Evolutionary conservation across 2,113 vertebrate species (phyloP), one percentile per base, ranked within the genome.

Genomic region (Prionailurus bengalensis): DNA sequence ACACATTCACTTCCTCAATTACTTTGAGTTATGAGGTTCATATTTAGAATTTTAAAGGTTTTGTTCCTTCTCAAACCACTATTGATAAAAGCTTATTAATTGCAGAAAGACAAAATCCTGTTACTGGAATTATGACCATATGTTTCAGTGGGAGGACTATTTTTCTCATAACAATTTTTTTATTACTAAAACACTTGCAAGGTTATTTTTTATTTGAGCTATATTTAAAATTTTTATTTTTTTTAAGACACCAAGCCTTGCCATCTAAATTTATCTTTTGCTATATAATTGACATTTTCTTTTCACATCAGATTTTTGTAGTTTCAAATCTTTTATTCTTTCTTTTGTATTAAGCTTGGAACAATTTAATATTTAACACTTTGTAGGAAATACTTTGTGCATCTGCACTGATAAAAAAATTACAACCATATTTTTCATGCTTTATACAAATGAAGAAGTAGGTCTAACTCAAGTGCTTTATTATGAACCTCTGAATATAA

Each of bases 251-350:
- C 19, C 53, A 85, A 81, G 31, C 33, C 48, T 74, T 87, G 45
- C 76, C 13, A 82, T 87, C 55, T 86, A 84, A 94, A 82, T 91
- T 86, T 95, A 39, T 63, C 27, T 92, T 92, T 89, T 95, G 88
- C 27, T 39, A 89, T 7, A 65, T 79, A 87, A 93, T 73, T 79
- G 33, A 14, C 45, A 10, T 36, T 90, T 96, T 73, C 92, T 36
- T 19, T 80, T 86, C 9, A 89, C 3, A 55, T 58, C 51, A 39
- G 6, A 33, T 92, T 92, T 85, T 95, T 76, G 15, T 71, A 61
- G 12, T 87, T 82, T 95, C 39, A 42, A 55, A 74, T 92, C n/a
- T 76, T 94, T 84, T 95, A 82, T 65, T 29, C 29, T 89, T 7
- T 70, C 19, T 82, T 96, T 80, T 71, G 68, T 39, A 79, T 93